phyloP scores from a whole-genome alignment of 92 coral and sea anemone genomes.

The Blastomussa wellsi region DNA sequence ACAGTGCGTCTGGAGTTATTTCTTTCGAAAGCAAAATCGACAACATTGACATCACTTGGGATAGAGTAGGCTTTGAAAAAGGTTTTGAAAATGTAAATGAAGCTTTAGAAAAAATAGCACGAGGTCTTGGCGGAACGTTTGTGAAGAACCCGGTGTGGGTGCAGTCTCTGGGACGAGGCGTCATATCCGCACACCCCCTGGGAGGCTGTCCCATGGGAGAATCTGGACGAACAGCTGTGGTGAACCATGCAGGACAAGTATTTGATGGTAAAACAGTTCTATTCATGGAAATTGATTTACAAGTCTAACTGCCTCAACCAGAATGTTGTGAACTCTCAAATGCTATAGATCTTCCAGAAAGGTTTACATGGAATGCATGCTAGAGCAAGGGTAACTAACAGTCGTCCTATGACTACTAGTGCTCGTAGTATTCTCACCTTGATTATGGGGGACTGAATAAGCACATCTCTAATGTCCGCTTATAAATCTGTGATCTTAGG shows the following conservation, averaged over 20 bases:
- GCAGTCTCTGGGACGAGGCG: conserved; percentile 13
- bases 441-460: too few relatives aligned
- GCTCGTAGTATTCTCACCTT: too few relatives aligned
- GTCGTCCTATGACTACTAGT: too few relatives aligned
- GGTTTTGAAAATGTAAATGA: conserved; percentile 44
- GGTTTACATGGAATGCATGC: too few relatives aligned
- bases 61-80: conserved; percentile 37
- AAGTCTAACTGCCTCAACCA: too few relatives aligned
- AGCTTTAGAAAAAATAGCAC: conserved; percentile 15
- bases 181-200: conserved; percentile 46
- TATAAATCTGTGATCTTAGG: too few relatives aligned
- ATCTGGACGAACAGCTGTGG: conserved; percentile 48
- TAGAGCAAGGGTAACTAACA: too few relatives aligned
- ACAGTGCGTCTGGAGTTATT: conserved; percentile 45
- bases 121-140: conserved; percentile 38
- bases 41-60: conserved; percentile 46
- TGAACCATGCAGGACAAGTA: conserved; percentile 67
- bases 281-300: not conserved
- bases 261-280: conserved; percentile 49
- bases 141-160: conserved; percentile 52
- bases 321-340: too few relatives aligned
- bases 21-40: conserved; percentile 16
- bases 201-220: conserved; percentile 72
- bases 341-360: too few relatives aligned
- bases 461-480: too few relatives aligned